Evolutionary conservation across 2,888 invertebrate species (phyloP).

Genomic region (Ligdia adustata): DNA sequence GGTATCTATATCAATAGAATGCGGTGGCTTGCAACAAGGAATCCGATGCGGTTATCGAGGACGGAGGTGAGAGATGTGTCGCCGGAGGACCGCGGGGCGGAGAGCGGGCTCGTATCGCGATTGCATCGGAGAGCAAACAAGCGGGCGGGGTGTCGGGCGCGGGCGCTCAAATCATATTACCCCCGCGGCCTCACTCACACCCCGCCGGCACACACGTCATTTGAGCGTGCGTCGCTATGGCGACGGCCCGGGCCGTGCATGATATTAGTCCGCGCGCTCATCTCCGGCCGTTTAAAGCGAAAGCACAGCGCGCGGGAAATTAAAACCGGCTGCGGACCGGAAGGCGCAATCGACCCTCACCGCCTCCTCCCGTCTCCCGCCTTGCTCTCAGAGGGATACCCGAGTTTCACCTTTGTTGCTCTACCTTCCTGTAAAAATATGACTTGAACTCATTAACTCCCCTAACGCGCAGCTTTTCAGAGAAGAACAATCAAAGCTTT

Average conservation of each 20-base stretch:
- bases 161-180: slow-evolving; percentile 83
- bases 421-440: slow-evolving; percentile 21
- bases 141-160: slow-evolving; percentile 75
- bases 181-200: slow-evolving; percentile 69
- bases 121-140: slow-evolving; percentile 84
- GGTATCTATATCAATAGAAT: slow-evolving; percentile 80
- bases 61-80: slow-evolving; percentile 79
- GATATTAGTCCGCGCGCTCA: slow-evolving; percentile 82
- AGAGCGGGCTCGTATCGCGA: slow-evolving; percentile 72
- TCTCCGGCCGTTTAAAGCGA: slow-evolving; percentile 81
- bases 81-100: slow-evolving; percentile 50
- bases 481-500: slow-evolving; percentile 6
- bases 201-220: slow-evolving; percentile 85
- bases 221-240: slow-evolving; percentile 87
- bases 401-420: slow-evolving; percentile 24
- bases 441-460: slow-evolving; percentile 21
- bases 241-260: slow-evolving; percentile 86
- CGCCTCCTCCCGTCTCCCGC: slow-evolving; percentile 35
- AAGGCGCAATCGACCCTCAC: slow-evolving; percentile 68
- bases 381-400: slow-evolving; percentile 26
- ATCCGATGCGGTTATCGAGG: slow-evolving; percentile 82
- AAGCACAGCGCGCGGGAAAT: slow-evolving; percentile 78
- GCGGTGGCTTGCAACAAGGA: slow-evolving; percentile 80
- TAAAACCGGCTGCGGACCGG: slow-evolving; percentile 80
- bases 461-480: slow-evolving; percentile 6